These are phyloP conservation scores for Eulimnadia texana DNA, from an alignment of 1,140 invertebrate species.

Conservation along the genomic window DNA sequence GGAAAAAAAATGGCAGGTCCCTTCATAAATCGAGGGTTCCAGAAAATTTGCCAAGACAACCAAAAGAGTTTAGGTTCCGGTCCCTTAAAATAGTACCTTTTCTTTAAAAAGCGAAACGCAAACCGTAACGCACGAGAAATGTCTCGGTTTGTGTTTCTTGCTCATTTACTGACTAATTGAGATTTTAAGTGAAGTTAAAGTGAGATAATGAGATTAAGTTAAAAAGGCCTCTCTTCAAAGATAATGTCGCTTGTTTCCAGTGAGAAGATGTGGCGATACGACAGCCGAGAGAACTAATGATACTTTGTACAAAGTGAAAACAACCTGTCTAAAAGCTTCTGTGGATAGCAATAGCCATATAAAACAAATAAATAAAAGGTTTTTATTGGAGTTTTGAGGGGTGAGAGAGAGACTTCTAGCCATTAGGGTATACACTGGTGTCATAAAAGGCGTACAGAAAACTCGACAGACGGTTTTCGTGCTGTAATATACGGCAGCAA, in stretches of 20 bases:
- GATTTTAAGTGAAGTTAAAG: no score
- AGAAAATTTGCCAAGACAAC: no score
- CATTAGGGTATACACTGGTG: background rate
- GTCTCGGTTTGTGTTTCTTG: background rate
- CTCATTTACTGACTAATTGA: background rate
- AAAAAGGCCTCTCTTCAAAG: no score
- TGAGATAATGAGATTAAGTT: no score
- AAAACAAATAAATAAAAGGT: background rate
- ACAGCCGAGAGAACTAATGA: background rate
- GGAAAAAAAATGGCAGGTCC: no score
- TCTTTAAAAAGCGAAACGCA: background rate
- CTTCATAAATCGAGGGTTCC: no score
- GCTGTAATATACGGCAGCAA: background rate
- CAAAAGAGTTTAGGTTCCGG: no score
- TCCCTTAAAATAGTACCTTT: no score
- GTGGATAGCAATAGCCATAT: background rate
- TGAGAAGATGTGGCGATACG: no score
- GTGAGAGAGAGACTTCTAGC: background rate
- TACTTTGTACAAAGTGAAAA: background rate
- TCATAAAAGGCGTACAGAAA: background rate
- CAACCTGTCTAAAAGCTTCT: background rate
- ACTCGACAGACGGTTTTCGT: background rate
- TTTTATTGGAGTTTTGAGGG: background rate
- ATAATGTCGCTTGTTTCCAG: no score
- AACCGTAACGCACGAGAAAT: background rate